Conservation (phyloP, 2,113 vertebrate genomes). For the Malurus elegans region DNA sequence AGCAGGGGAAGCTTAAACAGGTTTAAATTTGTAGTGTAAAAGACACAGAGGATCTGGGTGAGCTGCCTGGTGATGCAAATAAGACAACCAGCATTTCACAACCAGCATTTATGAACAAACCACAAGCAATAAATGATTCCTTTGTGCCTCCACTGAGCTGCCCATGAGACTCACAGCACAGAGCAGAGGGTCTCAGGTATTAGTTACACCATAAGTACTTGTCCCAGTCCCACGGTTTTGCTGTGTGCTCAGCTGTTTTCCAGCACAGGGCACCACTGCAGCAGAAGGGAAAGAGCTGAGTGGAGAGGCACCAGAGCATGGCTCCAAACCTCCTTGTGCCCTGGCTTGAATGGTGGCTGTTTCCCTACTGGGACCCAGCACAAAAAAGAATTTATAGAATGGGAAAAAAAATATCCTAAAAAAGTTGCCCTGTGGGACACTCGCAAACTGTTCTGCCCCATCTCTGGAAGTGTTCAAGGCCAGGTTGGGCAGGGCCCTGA, state of each 20-base stretch:
- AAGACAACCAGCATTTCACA: background rate
- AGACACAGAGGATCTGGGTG: background rate
- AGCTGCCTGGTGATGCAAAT: background rate
- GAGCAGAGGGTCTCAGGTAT: background rate
- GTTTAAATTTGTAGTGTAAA: background rate
- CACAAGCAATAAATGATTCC: background rate
- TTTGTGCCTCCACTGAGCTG: background rate
- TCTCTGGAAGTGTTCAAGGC: background rate
- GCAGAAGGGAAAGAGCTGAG: background rate
- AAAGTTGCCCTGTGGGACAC: background rate
- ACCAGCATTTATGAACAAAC: background rate
- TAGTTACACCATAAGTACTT: background rate
- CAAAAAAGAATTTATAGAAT: background rate
- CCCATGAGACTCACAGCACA: background rate
- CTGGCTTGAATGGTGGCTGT: background rate
- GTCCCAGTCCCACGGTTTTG: background rate
- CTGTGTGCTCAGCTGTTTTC: rapidly evolving
- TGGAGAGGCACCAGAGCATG: background rate
- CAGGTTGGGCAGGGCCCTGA: background rate
- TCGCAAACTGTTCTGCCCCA: background rate
- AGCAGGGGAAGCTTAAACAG: background rate
- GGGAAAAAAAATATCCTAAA: background rate
- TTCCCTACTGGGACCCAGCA: background rate
- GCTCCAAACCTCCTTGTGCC: background rate
- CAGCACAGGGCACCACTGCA: rapidly evolving